Percentiles rank a stretch among this genome's conserved stretches.
phyloP scores from a whole-genome alignment of 2,113 vertebrate species.

The Mastomys natalensis region DNA sequence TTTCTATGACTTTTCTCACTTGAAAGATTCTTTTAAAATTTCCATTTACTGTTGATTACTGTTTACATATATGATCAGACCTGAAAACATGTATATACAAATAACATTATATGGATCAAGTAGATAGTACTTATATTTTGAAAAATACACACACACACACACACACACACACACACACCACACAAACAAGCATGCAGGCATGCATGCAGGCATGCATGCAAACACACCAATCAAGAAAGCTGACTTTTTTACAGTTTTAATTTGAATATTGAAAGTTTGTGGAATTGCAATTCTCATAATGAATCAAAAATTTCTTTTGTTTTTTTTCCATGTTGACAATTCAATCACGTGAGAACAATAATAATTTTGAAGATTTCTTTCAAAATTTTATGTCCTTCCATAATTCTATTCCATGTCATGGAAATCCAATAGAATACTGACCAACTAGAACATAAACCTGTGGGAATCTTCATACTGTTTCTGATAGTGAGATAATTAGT shows the following conservation, averaged over 20 bases:
- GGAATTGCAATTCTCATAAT: background rate
- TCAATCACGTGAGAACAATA: background rate
- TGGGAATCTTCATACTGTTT: background rate
- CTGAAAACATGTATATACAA: background rate
- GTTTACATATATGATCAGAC: background rate
- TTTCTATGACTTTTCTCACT: background rate
- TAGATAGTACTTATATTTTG: background rate
- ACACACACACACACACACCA: background rate
- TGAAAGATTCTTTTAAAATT: background rate
- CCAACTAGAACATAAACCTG: background rate
- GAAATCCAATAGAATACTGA: background rate
- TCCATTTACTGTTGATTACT: background rate
- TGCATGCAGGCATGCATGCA: no score
- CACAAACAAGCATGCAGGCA: no score
- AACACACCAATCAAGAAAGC: background rate
- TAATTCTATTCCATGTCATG: background rate
- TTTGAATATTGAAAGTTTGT: background rate
- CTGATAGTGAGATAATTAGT: background rate
- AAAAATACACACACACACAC: background rate
- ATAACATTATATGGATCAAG: background rate
- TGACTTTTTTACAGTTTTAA: background rate
- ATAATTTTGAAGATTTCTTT: background rate
- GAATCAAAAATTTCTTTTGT: background rate
- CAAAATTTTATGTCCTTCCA: background rate
- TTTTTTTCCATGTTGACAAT: background rate